A percentile compares a stretch with the other conserved stretches of the same genome.
Conservation (phyloP, 2,888 invertebrate species). For the Cremastinae sp. region DNA sequence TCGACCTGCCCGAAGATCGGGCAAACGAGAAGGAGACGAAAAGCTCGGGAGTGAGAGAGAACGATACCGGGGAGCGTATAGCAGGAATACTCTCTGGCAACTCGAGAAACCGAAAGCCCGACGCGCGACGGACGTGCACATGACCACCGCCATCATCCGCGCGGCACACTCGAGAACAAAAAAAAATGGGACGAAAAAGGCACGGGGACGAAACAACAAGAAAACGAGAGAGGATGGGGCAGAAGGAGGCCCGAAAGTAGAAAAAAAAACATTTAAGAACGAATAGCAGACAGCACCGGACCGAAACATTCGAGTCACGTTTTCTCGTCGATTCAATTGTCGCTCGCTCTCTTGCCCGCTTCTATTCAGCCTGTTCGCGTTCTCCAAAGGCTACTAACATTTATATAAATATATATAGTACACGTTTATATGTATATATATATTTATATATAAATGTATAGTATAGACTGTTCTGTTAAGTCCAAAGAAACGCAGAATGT, state of each 20-base stretch:
- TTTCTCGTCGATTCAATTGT: conserved; percentile 75
- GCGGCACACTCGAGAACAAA: conserved; percentile 27
- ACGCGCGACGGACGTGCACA: conserved; percentile 55
- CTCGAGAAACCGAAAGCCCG: conserved; percentile 54
- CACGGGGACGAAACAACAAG: conserved; percentile 50
- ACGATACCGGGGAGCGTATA: conserved; percentile 29
- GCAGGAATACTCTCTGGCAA: conserved; percentile 38
- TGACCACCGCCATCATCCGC: conserved; percentile 37
- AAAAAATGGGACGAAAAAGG: conserved; percentile 24
- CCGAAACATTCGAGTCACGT: conserved; percentile 75
- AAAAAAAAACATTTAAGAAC: conserved; percentile 65
- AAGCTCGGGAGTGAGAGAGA: conserved; percentile 1
- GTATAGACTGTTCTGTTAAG: conserved; percentile 31
- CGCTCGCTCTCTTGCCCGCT: conserved; percentile 67
- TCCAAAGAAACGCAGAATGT: not conserved
- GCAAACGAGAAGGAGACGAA: not conserved
- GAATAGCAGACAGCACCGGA: conserved; percentile 60
- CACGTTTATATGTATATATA: not conserved
- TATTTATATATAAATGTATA: not conserved
- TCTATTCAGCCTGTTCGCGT: conserved; percentile 50
- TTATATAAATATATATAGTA: not conserved
- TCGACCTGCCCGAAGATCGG: conserved; percentile 26
- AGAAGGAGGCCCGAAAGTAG: conserved; percentile 21
- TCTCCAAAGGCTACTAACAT: conserved; percentile 15
- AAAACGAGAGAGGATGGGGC: conserved; percentile 44